These are phyloP conservation scores for Oreortyx pictus DNA, from an alignment of 2,797 vertebrate genomes.

Conservation along the genomic window DNA sequence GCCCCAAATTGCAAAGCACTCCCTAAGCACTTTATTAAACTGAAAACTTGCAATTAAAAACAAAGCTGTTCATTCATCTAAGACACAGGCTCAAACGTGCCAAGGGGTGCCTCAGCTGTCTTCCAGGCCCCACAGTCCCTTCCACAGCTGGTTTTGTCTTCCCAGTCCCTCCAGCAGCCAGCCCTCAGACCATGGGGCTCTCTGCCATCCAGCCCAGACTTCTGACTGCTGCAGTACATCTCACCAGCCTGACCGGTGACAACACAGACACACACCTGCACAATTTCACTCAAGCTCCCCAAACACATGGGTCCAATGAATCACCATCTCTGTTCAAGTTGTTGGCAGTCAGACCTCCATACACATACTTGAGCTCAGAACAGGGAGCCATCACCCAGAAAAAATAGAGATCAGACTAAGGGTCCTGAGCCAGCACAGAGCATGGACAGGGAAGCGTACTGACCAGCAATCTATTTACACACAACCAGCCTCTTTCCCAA, in stretches of 20 bases:
- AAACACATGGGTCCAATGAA: not conserved
- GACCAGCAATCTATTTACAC: not conserved
- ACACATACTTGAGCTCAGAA: not conserved
- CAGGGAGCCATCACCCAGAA: not conserved
- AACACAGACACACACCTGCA: rapidly evolving
- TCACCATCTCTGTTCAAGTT: not conserved
- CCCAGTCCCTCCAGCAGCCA: not conserved
- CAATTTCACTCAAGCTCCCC: not conserved
- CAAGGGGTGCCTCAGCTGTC: rapidly evolving
- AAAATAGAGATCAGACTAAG: not conserved
- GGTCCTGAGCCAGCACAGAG: not conserved
- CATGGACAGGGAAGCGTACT: not conserved
- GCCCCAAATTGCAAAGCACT: not conserved
- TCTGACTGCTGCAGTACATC: not conserved
- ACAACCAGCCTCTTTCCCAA: not conserved
- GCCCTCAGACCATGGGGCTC: not conserved
- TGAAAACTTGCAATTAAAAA: not conserved
- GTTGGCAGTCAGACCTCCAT: not conserved
- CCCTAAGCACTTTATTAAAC: not conserved
- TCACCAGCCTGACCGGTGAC: not conserved
- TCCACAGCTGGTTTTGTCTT: not conserved
- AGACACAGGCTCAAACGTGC: not conserved
- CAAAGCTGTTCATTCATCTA: not conserved
- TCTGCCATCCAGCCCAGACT: not conserved
- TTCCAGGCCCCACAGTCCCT: rapidly evolving